A percentile compares a stretch with the other conserved stretches of the same genome.
Evolutionary conservation across 2,797 vertebrate species (phyloP).

Genomic region (Takifugu ocellatus): DNA sequence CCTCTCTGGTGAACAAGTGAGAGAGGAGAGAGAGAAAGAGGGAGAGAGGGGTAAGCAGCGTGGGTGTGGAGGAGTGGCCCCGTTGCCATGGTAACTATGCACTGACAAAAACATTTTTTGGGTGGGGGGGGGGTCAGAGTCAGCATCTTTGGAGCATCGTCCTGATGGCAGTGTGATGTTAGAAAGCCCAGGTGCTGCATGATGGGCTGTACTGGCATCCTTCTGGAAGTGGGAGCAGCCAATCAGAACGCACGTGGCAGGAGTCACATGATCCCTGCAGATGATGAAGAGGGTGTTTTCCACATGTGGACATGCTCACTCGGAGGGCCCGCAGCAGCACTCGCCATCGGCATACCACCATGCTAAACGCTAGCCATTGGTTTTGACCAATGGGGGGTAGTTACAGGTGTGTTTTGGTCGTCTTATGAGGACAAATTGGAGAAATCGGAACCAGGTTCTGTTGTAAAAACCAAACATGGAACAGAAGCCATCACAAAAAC

Average conservation of each 20-base stretch:
- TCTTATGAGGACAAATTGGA: no score
- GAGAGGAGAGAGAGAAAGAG: conserved; percentile 16
- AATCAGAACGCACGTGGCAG: conserved; percentile 21
- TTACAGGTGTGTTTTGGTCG: no score
- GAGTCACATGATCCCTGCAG: conserved; percentile 18
- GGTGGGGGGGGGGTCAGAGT: not conserved
- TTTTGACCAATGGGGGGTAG: no score
- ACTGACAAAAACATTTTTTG: conserved; percentile 1
- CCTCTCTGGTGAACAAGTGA: conserved; percentile 32
- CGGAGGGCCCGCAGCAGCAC: not conserved
- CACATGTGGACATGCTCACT: conserved; percentile 6
- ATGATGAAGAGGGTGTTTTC: conserved; percentile 20
- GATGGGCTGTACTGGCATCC: not conserved
- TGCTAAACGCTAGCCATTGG: not conserved
- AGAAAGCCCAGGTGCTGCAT: conserved; percentile 3
- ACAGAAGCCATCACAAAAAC: no score
- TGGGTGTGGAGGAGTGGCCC: conserved; percentile 69
- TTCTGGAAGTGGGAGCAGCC: not conserved
- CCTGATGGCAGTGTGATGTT: conserved; percentile 11
- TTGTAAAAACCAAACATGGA: no score
- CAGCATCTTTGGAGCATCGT: conserved; percentile 18
- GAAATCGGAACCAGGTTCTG: no score
- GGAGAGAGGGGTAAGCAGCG: conserved; percentile 42
- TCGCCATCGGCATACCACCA: no score
- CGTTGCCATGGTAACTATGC: conserved; percentile 57